phyloP scores from a whole-genome alignment of 2,113 vertebrate species.

The Thamnaconus septentrionalis region DNA sequence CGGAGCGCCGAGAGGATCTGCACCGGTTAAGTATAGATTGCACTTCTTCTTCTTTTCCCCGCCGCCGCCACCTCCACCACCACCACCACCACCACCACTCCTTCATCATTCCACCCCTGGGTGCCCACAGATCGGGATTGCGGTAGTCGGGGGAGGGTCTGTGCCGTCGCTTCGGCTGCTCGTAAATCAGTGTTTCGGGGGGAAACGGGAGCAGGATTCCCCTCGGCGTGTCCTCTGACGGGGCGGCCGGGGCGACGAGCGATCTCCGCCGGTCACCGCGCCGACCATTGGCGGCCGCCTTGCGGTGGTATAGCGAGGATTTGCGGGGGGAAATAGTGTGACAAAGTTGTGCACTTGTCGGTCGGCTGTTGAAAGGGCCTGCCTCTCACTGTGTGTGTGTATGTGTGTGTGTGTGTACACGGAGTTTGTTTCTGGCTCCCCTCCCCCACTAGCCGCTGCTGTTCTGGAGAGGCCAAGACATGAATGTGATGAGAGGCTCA shows the following conservation, averaged over 20 bases:
- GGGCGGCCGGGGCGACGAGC: constrained; percentile 5
- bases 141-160: constrained; percentile 65
- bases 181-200: constrained; percentile 49
- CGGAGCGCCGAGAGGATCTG: constrained; percentile 61
- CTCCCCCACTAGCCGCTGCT: constrained; percentile 75
- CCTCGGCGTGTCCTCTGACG: constrained; percentile 41
- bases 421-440: constrained; percentile 78
- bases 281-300: background rate
- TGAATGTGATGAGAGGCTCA: constrained; percentile 75
- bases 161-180: constrained; percentile 61
- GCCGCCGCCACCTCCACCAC: constrained; percentile 3
- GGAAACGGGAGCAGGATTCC: constrained; percentile 41
- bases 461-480: constrained; percentile 76
- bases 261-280: too few species aligned
- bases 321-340: constrained; percentile 64
- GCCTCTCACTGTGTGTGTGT: constrained; percentile 23
- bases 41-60: constrained; percentile 52
- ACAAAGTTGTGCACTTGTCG: constrained; percentile 81
- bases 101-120: too few species aligned
- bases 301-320: constrained; percentile 17
- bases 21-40: constrained; percentile 76
- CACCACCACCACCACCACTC: too few species aligned
- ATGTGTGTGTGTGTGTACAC: constrained; percentile 24
- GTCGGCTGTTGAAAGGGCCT: constrained; percentile 73
- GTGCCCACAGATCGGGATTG: constrained; percentile 58